A percentile compares a stretch with the other conserved stretches of the same genome.
phyloP scores from a whole-genome alignment of 2,797 vertebrate genomes.

The Myioborus miniatus region DNA sequence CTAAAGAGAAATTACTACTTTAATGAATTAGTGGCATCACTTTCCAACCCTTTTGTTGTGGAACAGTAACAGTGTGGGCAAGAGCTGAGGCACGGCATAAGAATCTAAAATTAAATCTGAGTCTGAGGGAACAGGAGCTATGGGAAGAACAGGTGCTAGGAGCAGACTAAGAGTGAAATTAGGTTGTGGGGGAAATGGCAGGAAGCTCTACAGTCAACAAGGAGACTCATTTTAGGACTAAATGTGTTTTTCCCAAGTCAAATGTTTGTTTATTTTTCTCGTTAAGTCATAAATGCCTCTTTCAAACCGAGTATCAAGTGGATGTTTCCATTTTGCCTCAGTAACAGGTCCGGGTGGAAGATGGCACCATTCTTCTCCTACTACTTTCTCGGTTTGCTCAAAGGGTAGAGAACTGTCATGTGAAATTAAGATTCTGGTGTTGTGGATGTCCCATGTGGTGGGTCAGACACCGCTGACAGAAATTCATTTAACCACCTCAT shows the following conservation, averaged over 20 bases:
- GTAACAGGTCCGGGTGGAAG: background rate
- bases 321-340: background rate
- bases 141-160: background rate
- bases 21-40: background rate
- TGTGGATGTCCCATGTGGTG: background rate
- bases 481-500: background rate
- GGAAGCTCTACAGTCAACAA: background rate
- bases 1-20: background rate
- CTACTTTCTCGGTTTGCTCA: background rate
- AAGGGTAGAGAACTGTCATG: conserved; percentile 33
- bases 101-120: background rate
- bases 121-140: background rate
- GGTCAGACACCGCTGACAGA: background rate
- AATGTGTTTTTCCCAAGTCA: background rate
- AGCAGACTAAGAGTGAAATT: background rate
- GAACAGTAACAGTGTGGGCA: background rate
- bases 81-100: background rate
- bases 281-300: background rate
- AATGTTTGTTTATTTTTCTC: background rate
- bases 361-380: background rate
- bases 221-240: background rate
- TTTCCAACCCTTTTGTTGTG: background rate
- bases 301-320: background rate
- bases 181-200: background rate
- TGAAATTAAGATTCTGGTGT: background rate